Percentiles rank a stretch among this genome's conserved stretches.
phyloP scores from a whole-genome alignment of 2,797 vertebrate species.

The Macropus fuliginosus region DNA sequence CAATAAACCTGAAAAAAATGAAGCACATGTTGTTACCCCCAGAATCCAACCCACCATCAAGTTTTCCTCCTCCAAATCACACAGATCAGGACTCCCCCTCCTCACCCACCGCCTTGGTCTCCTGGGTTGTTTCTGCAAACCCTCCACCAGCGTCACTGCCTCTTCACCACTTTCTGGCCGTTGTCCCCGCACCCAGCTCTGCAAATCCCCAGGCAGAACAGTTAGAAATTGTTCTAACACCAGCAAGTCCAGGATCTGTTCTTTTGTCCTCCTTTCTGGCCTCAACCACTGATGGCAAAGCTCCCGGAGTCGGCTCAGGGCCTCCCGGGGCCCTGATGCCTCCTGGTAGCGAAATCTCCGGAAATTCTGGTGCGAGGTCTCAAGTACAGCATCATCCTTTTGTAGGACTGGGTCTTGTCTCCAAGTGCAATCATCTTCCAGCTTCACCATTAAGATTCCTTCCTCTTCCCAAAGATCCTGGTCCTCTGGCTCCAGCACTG shows the following conservation, averaged over 20 bases:
- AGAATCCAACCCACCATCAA: constrained; percentile 39
- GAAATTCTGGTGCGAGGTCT: constrained; percentile 79
- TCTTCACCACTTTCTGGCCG: constrained; percentile 79
- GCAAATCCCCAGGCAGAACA: constrained; percentile 75
- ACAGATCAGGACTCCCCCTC: constrained; percentile 80
- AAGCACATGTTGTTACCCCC: background rate
- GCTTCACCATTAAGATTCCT: constrained; percentile 76
- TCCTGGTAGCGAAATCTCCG: constrained; percentile 79
- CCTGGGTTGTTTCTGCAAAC: constrained; percentile 81
- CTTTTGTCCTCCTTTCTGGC: constrained; percentile 79
- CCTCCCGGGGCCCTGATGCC: constrained; percentile 77
- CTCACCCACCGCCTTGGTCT: constrained; percentile 84
- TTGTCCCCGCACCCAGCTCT: constrained; percentile 80
- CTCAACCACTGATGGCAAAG: constrained; percentile 80
- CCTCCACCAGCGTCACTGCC: constrained; percentile 80
- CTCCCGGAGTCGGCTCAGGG: constrained; percentile 75
- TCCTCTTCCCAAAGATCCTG: constrained; percentile 78
- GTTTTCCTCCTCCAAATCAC: constrained; percentile 74
- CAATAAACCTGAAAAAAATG: background rate
- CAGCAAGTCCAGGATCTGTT: constrained; percentile 79
- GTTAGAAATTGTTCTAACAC: constrained; percentile 80
- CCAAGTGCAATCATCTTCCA: constrained; percentile 74
- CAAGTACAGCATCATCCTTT: constrained; percentile 71
- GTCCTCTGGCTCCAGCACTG: constrained; percentile 70
- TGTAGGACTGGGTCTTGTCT: constrained; percentile 64